phyloP scores from a whole-genome alignment of 2,888 invertebrate genomes.

The Aspidiotus rigidus region DNA sequence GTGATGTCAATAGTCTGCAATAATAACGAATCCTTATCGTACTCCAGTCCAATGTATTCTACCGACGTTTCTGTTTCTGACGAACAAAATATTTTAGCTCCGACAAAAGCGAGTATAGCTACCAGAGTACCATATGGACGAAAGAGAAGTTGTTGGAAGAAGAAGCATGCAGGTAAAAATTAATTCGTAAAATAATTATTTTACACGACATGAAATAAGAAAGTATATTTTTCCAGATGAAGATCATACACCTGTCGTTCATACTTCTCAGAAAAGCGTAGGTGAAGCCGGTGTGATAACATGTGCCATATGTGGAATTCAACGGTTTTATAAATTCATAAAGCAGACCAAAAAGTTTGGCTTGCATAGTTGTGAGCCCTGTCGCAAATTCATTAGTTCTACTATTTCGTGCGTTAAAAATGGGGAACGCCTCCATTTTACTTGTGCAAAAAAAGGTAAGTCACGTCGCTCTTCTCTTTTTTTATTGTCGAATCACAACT shows the following conservation, averaged over 20 bases:
- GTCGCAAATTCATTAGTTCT: constrained; percentile 76
- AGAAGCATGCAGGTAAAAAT: constrained; percentile 14
- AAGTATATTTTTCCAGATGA: background rate
- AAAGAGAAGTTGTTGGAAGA: constrained; percentile 30
- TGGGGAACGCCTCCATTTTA: constrained; percentile 17
- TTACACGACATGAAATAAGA: background rate
- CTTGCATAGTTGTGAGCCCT: constrained; percentile 73
- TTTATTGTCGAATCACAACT: background rate
- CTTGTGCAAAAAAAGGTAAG: constrained; percentile 24
- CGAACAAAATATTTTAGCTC: no score
- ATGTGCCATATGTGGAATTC: constrained; percentile 70
- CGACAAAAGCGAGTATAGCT: constrained; percentile 10
- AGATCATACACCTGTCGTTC: background rate
- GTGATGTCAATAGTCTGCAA: no score
- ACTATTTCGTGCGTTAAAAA: constrained; percentile 47
- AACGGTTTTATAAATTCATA: constrained; percentile 63
- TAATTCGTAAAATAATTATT: background rate
- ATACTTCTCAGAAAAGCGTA: constrained; percentile 12
- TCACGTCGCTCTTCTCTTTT: background rate
- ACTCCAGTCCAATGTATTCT: no score
- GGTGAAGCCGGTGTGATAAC: constrained; percentile 45
- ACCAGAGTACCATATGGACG: constrained; percentile 22
- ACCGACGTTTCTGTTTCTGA: no score
- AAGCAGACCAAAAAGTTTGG: constrained; percentile 75
- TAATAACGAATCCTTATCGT: no score